Conservation (phyloP, 2,113 vertebrate species). For the Hippocampus barbouri region DNA sequence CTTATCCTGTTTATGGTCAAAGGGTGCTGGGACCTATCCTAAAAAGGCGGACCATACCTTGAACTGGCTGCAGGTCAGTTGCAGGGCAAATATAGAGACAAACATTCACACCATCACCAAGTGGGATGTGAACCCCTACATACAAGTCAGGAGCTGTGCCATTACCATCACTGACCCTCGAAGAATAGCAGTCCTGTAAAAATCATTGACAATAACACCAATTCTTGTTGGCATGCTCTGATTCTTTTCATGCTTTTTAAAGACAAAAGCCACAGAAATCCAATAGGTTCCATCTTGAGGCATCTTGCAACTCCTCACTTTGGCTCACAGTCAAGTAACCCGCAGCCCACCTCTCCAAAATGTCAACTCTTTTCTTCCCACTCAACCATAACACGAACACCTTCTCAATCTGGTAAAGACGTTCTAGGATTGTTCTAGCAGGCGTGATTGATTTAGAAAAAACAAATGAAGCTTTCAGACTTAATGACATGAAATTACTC, state of each 20-base stretch:
- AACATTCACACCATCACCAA: no score
- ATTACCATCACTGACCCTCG: no score
- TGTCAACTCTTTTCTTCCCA: constrained; percentile 18
- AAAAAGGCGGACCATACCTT: no score
- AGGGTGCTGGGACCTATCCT: no score
- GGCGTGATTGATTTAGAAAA: neutral
- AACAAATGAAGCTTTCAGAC: neutral
- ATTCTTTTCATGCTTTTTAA: neutral
- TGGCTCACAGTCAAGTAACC: constrained; percentile 15
- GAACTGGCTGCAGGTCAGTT: no score
- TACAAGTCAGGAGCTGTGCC: no score
- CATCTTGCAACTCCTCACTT: constrained; percentile 13
- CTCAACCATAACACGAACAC: constrained; percentile 21
- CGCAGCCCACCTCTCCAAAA: constrained; percentile 23
- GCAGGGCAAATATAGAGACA: no score
- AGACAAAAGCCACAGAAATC: constrained; percentile 7
- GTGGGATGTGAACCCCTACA: no score
- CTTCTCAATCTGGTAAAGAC: constrained; percentile 13
- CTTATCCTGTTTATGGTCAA: no score
- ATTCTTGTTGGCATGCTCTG: neutral
- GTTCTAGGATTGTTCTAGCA: constrained; percentile 12
- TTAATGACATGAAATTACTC: neutral
- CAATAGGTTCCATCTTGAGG: constrained; percentile 12
- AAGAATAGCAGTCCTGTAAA: neutral
- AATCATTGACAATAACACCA: neutral